phyloP scores from a whole-genome alignment of 2,888 invertebrate genomes.

The Tetranychus piercei region DNA sequence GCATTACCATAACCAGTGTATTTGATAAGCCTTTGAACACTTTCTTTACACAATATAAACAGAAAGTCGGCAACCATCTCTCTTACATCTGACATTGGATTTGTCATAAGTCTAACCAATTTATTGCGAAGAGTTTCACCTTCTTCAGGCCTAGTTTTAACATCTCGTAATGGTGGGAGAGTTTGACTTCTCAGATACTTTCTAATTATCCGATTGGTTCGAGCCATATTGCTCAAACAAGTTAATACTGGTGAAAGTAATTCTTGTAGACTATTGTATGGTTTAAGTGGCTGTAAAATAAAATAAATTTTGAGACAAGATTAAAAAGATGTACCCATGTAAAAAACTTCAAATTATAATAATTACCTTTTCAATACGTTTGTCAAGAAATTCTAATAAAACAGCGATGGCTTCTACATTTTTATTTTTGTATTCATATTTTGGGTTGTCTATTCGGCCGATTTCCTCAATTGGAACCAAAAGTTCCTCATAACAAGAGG shows the following conservation, averaged over 20 bases:
- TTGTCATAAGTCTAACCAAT: conserved; percentile 68
- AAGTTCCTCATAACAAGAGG: conserved; percentile 49
- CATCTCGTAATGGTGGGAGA: conserved; percentile 39
- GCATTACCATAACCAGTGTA: conserved; percentile 98
- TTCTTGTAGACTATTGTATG: conserved; percentile 42
- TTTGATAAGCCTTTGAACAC: conserved; percentile 74
- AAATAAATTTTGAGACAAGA: not conserved
- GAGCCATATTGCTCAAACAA: conserved; percentile 53
- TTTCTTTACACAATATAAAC: conserved; percentile 89
- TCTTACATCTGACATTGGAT: conserved; percentile 57
- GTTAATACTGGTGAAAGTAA: conserved; percentile 59
- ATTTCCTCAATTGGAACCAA: conserved; percentile 42
- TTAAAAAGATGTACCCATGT: not conserved
- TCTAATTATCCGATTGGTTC: conserved; percentile 48
- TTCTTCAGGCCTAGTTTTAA: conserved; percentile 70
- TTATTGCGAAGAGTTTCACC: conserved; percentile 70
- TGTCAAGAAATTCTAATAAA: conserved; percentile 50
- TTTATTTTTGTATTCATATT: conserved; percentile 45
- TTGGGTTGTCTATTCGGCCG: conserved; percentile 33
- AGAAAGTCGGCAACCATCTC: conserved; percentile 75
- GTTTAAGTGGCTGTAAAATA: conserved; percentile 12
- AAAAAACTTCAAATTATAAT: too few relatives aligned
- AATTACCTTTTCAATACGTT: conserved; percentile 41
- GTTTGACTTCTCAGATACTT: conserved; percentile 48
- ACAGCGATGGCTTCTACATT: conserved; percentile 59